These are phyloP conservation scores for Scaptomyza graminum DNA, from an alignment of 1,140 invertebrate genomes.

Conservation along the genomic window DNA sequence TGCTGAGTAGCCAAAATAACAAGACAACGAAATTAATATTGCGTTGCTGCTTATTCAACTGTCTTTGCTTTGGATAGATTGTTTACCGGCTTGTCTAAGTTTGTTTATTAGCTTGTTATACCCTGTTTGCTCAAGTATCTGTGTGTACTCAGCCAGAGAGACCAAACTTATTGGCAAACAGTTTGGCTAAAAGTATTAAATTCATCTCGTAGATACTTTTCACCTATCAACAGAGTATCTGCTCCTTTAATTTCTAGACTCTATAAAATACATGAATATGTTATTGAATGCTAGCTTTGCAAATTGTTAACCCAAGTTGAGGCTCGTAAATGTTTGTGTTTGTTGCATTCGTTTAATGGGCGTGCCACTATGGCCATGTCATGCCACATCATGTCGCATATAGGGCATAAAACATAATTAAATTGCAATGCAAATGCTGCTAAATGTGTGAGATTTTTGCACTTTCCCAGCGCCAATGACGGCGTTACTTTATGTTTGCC, in stretches of 20 bases:
- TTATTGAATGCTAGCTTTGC: no score
- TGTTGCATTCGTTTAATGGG: background rate
- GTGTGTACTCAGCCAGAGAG: background rate
- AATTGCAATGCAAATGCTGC: conserved; percentile 33
- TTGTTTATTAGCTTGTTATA: conserved; percentile 13
- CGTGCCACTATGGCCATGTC: conserved; percentile 4
- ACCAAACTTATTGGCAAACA: background rate
- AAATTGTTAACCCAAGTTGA: background rate
- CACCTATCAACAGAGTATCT: background rate
- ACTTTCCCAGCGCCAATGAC: conserved; percentile 46
- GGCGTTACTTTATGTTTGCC: conserved; percentile 6
- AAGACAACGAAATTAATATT: conserved; percentile 11
- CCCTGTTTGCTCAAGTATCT: background rate
- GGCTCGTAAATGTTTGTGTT: background rate
- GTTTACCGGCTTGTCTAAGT: conserved; percentile 9
- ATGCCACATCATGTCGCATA: conserved; percentile 19
- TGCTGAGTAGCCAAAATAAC: conserved; percentile 28
- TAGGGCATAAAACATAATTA: conserved; percentile 18
- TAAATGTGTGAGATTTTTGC: conserved; percentile 50
- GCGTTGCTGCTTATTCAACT: conserved; percentile 5
- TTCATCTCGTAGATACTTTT: background rate
- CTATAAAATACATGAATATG: no score
- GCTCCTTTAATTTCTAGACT: background rate
- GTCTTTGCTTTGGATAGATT: conserved; percentile 10
- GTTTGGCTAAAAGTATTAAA: no score